Conservation (phyloP, 2,797 vertebrate genomes). For the Cichlasoma orientale region DNA sequence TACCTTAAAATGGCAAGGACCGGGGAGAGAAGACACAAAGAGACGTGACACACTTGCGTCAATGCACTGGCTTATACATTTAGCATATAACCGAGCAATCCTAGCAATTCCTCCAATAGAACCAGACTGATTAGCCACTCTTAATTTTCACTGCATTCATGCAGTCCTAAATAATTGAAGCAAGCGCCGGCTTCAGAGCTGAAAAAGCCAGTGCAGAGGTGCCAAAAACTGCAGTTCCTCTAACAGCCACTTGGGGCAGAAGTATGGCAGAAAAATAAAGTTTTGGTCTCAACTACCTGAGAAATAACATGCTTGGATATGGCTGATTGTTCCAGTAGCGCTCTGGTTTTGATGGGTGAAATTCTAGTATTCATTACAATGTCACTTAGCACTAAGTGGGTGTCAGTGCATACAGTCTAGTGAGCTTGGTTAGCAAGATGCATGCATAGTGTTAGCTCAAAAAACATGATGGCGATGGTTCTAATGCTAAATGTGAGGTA, state of each 20-base stretch:
- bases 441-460: neutral
- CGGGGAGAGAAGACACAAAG: neutral
- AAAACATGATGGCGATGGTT: neutral
- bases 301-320: too few relatives aligned
- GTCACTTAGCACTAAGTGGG: neutral
- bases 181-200: neutral
- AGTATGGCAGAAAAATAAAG: neutral
- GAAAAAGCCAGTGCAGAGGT: neutral
- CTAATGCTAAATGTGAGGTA: neutral
- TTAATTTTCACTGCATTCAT: neutral
- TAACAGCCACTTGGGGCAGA: neutral
- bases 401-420: neutral
- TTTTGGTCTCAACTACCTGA: neutral
- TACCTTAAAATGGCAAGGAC: neutral
- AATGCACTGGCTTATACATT: neutral
- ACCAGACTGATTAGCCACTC: neutral
- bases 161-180: neutral
- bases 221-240: neutral
- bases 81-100: neutral
- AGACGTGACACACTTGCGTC: neutral
- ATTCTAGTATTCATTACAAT: neutral
- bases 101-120: neutral
- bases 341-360: neutral
- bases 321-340: neutral
- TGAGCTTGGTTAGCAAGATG: neutral